Conservation (phyloP, 1,140 invertebrate genomes). For the Diachasmimorpha longicaudata region DNA sequence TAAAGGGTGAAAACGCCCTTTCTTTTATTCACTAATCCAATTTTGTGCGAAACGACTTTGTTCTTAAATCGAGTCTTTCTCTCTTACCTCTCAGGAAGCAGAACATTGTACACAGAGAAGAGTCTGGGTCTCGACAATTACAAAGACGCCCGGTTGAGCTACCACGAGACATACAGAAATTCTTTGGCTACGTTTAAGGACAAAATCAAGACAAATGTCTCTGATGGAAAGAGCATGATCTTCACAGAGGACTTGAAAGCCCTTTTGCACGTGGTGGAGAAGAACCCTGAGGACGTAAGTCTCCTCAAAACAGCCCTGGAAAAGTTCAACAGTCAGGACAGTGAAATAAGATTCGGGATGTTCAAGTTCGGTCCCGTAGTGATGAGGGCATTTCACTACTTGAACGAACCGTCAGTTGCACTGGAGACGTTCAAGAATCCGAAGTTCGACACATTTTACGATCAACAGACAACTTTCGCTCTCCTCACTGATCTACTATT, state of each 20-base stretch:
- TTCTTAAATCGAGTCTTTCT: no score
- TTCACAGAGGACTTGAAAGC: conserved; percentile 88
- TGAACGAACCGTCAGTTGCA: conserved; percentile 74
- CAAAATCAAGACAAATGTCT: conserved; percentile 72
- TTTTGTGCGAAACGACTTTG: no score
- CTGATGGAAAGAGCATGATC: conserved; percentile 68
- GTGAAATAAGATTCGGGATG: conserved; percentile 75
- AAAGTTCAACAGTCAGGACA: conserved; percentile 76
- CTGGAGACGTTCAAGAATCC: conserved; percentile 70
- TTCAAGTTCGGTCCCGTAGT: conserved; percentile 84
- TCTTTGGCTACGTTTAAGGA: conserved; percentile 67
- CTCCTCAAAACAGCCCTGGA: conserved; percentile 73
- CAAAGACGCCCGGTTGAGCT: conserved; percentile 58
- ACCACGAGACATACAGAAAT: conserved; percentile 65
- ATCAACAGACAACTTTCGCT: conserved; percentile 73
- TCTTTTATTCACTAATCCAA: no score
- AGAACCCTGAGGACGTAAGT: conserved; percentile 67
- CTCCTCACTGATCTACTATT: conserved; percentile 77
- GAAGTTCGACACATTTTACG: conserved; percentile 70
- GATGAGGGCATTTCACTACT: conserved; percentile 77
- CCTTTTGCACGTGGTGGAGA: conserved; percentile 74
- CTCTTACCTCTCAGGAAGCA: conserved; percentile 25
- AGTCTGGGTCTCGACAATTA: conserved; percentile 70
- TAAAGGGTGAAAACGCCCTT: no score
- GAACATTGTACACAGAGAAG: conserved; percentile 63